Evolutionary conservation across 2,888 invertebrate species (phyloP).

Genomic region (Pediacus dermestoides): DNA sequence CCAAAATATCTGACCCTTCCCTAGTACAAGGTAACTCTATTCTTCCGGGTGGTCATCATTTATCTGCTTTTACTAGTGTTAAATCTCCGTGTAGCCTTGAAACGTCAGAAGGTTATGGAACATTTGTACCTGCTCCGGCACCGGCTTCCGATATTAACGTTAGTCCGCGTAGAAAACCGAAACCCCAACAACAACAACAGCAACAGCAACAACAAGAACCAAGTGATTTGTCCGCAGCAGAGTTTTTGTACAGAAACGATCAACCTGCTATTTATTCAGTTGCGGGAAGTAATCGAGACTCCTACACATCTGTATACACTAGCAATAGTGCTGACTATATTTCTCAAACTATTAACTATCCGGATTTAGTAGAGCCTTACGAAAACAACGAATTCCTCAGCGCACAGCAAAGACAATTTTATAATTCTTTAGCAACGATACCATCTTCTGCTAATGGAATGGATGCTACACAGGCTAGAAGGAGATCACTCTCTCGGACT

Average conservation of each 20-base stretch:
- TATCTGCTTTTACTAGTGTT: constrained; percentile 55
- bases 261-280: constrained; percentile 72
- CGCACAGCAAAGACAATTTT: constrained; percentile 52
- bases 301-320: constrained; percentile 72
- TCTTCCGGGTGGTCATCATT: constrained; percentile 52
- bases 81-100: constrained; percentile 54
- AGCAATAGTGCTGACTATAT: constrained; percentile 61
- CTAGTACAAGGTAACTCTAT: constrained; percentile 36
- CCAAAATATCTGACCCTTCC: constrained; percentile 40
- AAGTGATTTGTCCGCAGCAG: constrained; percentile 36
- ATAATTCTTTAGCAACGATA: constrained; percentile 41
- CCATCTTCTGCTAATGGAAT: constrained; percentile 35
- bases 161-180: constrained; percentile 52
- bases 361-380: constrained; percentile 64
- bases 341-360: constrained; percentile 62
- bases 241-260: constrained; percentile 52
- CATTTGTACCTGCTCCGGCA: constrained; percentile 54
- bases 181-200: constrained; percentile 43
- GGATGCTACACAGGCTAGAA: constrained; percentile 22
- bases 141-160: constrained; percentile 52
- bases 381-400: constrained; percentile 51
- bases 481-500: constrained; percentile 56
- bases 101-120: constrained; percentile 50
- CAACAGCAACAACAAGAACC: constrained; percentile 38
- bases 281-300: constrained; percentile 67